These are phyloP conservation scores for Bolborhynchus lineola DNA, from an alignment of 2,113 vertebrate genomes.

Conservation along the genomic window DNA sequence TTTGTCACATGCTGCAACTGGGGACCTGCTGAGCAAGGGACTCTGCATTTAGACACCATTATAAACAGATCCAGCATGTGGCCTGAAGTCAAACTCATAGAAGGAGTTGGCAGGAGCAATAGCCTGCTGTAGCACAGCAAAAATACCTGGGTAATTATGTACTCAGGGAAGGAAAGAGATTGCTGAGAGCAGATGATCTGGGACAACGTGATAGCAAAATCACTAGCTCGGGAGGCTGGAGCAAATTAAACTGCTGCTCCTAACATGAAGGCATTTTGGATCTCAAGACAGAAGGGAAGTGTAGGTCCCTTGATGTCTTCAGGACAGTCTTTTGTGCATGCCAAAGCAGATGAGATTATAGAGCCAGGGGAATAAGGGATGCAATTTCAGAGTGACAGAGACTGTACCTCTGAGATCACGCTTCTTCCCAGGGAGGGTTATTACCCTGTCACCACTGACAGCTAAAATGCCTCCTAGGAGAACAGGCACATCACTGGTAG, in stretches of 20 bases:
- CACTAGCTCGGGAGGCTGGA: background rate
- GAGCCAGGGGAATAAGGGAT: background rate
- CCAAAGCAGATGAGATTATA: background rate
- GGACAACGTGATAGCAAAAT: background rate
- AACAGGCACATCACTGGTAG: background rate
- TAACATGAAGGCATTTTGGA: background rate
- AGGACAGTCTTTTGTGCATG: background rate
- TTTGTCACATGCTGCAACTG: background rate
- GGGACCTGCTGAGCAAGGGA: background rate
- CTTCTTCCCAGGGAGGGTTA: background rate
- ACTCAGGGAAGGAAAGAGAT: background rate
- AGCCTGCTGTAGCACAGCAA: background rate
- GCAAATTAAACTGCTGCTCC: background rate
- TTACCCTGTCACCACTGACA: background rate
- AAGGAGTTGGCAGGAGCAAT: background rate
- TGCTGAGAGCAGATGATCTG: background rate
- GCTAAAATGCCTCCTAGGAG: background rate
- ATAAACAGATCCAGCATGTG: background rate
- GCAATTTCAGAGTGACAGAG: background rate
- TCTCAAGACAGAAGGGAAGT: background rate
- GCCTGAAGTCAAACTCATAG: background rate
- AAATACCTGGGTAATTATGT: background rate
- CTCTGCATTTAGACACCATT: background rate
- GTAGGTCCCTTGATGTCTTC: background rate
- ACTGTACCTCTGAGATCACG: background rate